Percentiles rank a stretch among this genome's conserved stretches.
Conservation (phyloP, 2,888 invertebrate species). For the Drosophila nr. medialis region DNA sequence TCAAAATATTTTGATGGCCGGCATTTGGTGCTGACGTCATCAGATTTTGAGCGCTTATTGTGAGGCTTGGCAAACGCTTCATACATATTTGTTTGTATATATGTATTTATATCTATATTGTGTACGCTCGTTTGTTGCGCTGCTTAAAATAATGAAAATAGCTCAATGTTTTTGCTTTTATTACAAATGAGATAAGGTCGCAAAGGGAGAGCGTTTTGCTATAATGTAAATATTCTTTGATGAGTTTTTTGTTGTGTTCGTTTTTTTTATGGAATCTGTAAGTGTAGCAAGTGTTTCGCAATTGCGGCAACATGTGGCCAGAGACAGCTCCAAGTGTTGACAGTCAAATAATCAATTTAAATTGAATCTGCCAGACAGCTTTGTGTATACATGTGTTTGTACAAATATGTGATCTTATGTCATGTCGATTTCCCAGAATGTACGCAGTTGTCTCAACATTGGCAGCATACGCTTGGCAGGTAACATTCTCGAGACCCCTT, state of each 20-base stretch:
- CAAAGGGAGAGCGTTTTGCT: slow-evolving; percentile 8
- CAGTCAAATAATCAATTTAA: slow-evolving; percentile 72
- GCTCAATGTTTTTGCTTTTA: slow-evolving; percentile 24
- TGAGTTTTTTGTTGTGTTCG: neutral
- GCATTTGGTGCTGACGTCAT: slow-evolving; percentile 47
- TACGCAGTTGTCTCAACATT: slow-evolving; percentile 21
- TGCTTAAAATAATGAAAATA: slow-evolving; percentile 20
- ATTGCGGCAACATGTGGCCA: slow-evolving; percentile 62
- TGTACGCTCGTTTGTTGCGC: neutral
- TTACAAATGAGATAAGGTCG: slow-evolving; percentile 28
- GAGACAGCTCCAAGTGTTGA: slow-evolving; percentile 53
- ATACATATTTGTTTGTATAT: neutral
- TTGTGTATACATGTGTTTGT: neutral
- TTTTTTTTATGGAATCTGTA: slow-evolving; percentile 5
- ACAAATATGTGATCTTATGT: slow-evolving; percentile 55
- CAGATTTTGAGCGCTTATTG: slow-evolving; percentile 18
- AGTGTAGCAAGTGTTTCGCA: slow-evolving; percentile 34
- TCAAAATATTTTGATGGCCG: slow-evolving; percentile 21
- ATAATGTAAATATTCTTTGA: slow-evolving; percentile 9
- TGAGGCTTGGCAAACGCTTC: slow-evolving; percentile 24
- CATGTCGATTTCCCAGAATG: slow-evolving; percentile 63
- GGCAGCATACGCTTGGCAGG: slow-evolving; percentile 44
- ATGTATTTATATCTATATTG: neutral
- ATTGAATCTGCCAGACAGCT: slow-evolving; percentile 51
- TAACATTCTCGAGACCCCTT: slow-evolving; percentile 50